A percentile compares a stretch with the other conserved stretches of the same genome.
Evolutionary conservation across 2,888 invertebrate genomes (phyloP).

Genomic region (Meteorus cinctellus): DNA sequence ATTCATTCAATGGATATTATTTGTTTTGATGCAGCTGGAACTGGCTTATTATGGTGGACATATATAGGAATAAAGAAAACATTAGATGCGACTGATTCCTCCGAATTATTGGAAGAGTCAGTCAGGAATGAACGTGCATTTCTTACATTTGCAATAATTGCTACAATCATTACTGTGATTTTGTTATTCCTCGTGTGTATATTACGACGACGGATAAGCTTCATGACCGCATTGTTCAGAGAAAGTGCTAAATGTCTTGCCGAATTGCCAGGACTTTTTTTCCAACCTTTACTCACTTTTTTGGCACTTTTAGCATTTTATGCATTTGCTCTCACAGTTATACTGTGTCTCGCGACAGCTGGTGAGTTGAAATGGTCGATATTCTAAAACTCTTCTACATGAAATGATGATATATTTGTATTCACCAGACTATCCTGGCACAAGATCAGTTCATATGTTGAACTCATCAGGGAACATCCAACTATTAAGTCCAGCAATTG

Average conservation of each 20-base stretch:
- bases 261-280: constrained; percentile 87
- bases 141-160: constrained; percentile 87
- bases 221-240: constrained; percentile 88
- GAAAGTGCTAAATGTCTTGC: constrained; percentile 92
- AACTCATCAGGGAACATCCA: constrained; percentile 51
- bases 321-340: constrained; percentile 89
- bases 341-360: constrained; percentile 90
- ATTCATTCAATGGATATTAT: neutral
- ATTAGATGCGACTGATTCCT: constrained; percentile 75
- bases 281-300: constrained; percentile 91
- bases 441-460: constrained; percentile 61
- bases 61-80: constrained; percentile 84
- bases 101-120: constrained; percentile 81
- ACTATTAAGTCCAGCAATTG: constrained; percentile 57
- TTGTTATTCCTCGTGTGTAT: constrained; percentile 83
- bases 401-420: constrained; percentile 9
- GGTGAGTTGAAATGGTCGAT: constrained; percentile 75
- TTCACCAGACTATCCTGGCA: constrained; percentile 70
- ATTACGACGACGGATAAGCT: constrained; percentile 86
- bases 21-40: constrained; percentile 74
- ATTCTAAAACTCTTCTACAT: constrained; percentile 17
- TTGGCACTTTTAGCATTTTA: constrained; percentile 85
- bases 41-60: constrained; percentile 90
- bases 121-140: constrained; percentile 91
- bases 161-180: constrained; percentile 90